Evolutionary conservation across 2,113 vertebrate species (phyloP).

Genomic region (Columba janthina): DNA sequence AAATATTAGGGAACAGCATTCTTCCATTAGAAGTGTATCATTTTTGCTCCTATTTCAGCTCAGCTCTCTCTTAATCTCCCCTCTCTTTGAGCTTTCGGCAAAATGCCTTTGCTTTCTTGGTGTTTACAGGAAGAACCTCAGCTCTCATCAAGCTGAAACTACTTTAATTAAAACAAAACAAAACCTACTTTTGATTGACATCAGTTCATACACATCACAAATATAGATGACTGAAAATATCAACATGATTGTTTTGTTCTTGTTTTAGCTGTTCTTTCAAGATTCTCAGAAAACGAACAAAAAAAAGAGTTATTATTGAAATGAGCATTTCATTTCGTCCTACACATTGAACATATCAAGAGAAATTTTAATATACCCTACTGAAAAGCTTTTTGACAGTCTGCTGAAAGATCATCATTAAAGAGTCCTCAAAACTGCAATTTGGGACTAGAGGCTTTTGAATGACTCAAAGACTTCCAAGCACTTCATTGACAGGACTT

Average conservation of each 20-base stretch:
- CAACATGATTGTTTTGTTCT: neutral
- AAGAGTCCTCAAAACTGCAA: neutral
- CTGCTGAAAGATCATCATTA: neutral
- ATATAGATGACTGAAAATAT: neutral
- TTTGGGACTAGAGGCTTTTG: neutral
- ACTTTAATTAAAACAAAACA: neutral
- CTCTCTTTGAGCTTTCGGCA: neutral
- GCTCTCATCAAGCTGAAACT: neutral
- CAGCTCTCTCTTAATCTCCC: neutral
- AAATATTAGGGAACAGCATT: neutral
- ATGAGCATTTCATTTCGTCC: neutral
- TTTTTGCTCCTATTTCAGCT: neutral
- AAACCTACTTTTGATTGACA: neutral
- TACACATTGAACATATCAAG: neutral
- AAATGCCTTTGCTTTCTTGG: neutral
- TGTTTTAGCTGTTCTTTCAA: neutral
- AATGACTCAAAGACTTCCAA: neutral
- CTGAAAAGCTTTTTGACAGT: neutral
- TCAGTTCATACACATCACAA: neutral
- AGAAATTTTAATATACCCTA: neutral
- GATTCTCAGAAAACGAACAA: neutral
- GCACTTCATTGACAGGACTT: neutral
- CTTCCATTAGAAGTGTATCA: neutral
- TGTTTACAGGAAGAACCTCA: neutral
- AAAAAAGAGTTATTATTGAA: neutral